Base-by-base conservation (phyloP, 2,113 vertebrate species). In the Notiomystis cincta region DNA sequence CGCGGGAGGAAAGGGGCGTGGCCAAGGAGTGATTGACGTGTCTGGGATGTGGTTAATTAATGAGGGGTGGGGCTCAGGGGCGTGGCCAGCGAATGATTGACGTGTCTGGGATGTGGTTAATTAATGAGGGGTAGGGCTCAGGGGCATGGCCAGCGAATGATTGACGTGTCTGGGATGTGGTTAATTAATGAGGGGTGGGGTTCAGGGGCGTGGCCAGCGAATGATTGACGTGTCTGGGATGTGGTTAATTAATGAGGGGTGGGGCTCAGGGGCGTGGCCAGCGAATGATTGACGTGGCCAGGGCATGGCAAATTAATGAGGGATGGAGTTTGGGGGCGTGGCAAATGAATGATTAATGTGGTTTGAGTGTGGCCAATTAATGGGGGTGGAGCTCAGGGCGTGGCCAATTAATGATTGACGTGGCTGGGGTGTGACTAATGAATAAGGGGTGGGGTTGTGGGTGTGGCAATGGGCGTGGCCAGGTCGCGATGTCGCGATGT, bases 221-320 rank as follows among this genome's bases (percentile, higher is more conserved):
- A 22, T 65, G 58, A 62, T 0, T 4, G 6, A 17, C 3, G 23
- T 28, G 47, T 0, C 1, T 0, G 13, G 28, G 51, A 42, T 2
- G 53, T 14, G 64, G 23, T 1, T 7, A 69, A 3, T 2, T 4
- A 5, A 13, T 33, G 50, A 51, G 11, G 25, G 61, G 33, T 6
- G 42, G 40, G 11, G 13, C 2, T 40, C 5, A 2, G 44, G 15
- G 77, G 61, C 33, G 40, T 6, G 40, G 15, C 47, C 28, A 31
- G 30, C 33, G 7, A 9, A 14, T 2, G 35, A 1, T 40, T n/a
- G 22, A 16, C n/a, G n/a, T n/a, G 56, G 56, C 35, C 8, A 4
- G 57, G 42, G 15, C n/a, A n/a, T n/a, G n/a, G n/a, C n/a, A n/a
- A n/a, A n/a, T n/a, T n/a, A n/a, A n/a, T n/a, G n/a, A n/a, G 2